These are phyloP conservation scores for Linnaemya vulpina DNA, from an alignment of 2,888 invertebrate genomes.

Conservation along the genomic window DNA sequence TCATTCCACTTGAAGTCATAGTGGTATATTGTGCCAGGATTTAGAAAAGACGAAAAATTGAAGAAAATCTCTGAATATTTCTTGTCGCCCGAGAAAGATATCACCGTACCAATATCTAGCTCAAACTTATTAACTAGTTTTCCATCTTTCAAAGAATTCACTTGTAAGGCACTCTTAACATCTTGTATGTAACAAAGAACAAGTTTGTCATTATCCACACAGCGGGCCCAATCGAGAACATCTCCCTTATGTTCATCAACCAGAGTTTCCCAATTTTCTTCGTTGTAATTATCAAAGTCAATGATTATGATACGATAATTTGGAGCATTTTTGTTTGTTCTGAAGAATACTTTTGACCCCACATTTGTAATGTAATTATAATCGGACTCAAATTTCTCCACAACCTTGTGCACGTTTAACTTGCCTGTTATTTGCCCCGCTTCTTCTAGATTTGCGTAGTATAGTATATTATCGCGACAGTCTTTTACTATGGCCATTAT, in stretches of 20 bases:
- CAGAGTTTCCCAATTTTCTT: constrained; percentile 92
- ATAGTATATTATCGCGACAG: constrained; percentile 95
- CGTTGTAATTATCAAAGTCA: constrained; percentile 88
- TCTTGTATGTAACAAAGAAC: constrained; percentile 95
- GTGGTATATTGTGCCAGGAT: constrained; percentile 92
- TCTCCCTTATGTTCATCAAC: constrained; percentile 92
- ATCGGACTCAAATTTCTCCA: constrained; percentile 95
- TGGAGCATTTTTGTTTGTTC: constrained; percentile 96
- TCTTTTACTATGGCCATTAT: constrained; percentile 92
- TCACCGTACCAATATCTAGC: constrained; percentile 93
- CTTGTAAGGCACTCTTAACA: constrained; percentile 95
- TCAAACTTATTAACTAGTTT: constrained; percentile 88
- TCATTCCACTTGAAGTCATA: constrained; percentile 89
- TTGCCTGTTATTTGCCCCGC: constrained; percentile 86
- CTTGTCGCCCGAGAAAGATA: constrained; percentile 92
- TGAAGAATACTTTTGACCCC: constrained; percentile 91
- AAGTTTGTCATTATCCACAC: constrained; percentile 93
- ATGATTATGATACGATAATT: constrained; percentile 95
- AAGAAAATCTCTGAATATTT: constrained; percentile 95
- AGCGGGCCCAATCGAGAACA: constrained; percentile 94
- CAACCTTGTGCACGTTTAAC: constrained; percentile 90
- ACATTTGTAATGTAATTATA: constrained; percentile 97
- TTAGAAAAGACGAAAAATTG: constrained; percentile 96
- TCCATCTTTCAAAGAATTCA: constrained; percentile 90
- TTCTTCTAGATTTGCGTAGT: constrained; percentile 90